These are phyloP conservation scores for Cnemophilus loriae DNA, from an alignment of 2,113 vertebrate genomes.

Conservation along the genomic window DNA sequence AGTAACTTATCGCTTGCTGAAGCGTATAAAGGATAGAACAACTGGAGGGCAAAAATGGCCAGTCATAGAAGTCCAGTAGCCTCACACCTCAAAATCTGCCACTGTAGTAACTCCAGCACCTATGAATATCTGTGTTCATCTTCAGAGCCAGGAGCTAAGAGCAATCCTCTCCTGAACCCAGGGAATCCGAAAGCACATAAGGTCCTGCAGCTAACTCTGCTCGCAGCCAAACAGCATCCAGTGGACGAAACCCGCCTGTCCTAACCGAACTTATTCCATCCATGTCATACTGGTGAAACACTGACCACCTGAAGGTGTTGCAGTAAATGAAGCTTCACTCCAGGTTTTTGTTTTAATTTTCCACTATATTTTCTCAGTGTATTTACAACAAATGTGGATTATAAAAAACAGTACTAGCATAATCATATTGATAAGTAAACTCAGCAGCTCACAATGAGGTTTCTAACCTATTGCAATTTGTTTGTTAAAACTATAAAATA, in stretches of 20 bases:
- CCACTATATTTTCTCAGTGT: neutral
- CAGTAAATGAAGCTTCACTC: neutral
- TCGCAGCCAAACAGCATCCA: neutral
- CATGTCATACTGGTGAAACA: neutral
- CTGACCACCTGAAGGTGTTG: neutral
- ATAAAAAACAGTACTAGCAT: neutral
- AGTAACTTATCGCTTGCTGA: neutral
- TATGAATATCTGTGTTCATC: neutral
- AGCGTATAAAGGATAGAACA: neutral
- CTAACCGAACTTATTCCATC: neutral
- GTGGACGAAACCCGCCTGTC: neutral
- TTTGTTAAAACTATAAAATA: constrained; percentile 6
- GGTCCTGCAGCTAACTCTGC: neutral
- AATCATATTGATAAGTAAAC: neutral
- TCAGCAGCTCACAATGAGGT: neutral
- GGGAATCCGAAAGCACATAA: neutral
- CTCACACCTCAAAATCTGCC: neutral
- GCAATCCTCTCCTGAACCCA: neutral
- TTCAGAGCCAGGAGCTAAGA: neutral
- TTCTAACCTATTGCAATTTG: neutral
- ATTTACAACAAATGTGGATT: neutral
- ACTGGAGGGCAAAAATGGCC: neutral
- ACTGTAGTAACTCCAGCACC: neutral
- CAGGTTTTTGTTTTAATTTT: neutral
- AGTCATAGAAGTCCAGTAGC: neutral